phyloP scores from a whole-genome alignment of 2,113 vertebrate species.

The Centropus bengalensis region DNA sequence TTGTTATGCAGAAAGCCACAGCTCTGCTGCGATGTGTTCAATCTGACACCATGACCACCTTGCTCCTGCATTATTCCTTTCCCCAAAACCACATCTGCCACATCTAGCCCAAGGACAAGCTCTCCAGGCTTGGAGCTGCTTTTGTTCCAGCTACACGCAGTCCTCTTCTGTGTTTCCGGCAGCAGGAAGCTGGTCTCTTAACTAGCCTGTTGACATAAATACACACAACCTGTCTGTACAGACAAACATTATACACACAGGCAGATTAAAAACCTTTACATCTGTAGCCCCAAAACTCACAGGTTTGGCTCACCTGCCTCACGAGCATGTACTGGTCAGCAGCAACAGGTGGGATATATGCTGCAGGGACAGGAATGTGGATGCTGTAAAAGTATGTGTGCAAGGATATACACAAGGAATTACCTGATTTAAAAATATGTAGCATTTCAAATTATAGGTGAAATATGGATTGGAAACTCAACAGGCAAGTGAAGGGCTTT shows the following conservation, averaged over 20 bases:
- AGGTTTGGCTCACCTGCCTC: not conserved
- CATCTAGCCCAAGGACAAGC: not conserved
- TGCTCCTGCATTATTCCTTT: not conserved
- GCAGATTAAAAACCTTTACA: not conserved
- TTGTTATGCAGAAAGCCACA: not conserved
- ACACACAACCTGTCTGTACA: not conserved
- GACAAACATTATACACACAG: not conserved
- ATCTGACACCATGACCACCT: not conserved
- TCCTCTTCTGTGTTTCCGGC: not conserved
- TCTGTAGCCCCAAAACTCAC: not conserved
- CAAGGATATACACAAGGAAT: not conserved
- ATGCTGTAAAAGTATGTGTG: fast-evolving
- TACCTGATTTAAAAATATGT: not conserved
- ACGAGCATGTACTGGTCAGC: not conserved
- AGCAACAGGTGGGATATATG: not conserved
- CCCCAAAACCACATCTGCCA: not conserved
- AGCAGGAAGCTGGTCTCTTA: not conserved
- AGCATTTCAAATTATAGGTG: not conserved
- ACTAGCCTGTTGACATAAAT: not conserved
- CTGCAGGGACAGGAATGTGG: not conserved
- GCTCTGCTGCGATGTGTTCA: fast-evolving
- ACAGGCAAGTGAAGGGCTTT: not conserved
- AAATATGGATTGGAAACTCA: not conserved
- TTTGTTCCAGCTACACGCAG: not conserved
- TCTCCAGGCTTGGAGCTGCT: not conserved